These are phyloP conservation scores for Elegia similella DNA, from an alignment of 2,888 invertebrate genomes.

Conservation along the genomic window DNA sequence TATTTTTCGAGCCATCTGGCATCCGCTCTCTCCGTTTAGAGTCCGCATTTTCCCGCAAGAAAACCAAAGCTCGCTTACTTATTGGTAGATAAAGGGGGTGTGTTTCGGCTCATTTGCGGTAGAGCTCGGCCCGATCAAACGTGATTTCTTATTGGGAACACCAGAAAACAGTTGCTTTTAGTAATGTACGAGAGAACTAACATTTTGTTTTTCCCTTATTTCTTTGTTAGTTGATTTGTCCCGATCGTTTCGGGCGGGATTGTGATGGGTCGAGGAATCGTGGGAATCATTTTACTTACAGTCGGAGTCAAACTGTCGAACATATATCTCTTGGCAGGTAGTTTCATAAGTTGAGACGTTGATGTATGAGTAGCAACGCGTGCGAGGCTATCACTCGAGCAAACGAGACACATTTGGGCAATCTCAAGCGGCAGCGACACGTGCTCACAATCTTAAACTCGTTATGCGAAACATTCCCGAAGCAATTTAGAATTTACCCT, in stretches of 20 bases:
- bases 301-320: constrained; percentile 51
- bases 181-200: constrained; percentile 42
- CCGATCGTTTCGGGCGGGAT: background rate
- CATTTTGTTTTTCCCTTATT: constrained; percentile 14
- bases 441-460: constrained; percentile 73
- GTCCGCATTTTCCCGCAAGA: constrained; percentile 49
- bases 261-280: background rate
- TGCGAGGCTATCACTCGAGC: constrained; percentile 37
- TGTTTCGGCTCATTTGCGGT: constrained; percentile 77
- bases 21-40: constrained; percentile 52
- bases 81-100: constrained; percentile 74
- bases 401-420: constrained; percentile 58
- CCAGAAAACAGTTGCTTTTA: constrained; percentile 50
- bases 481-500: constrained; percentile 69
- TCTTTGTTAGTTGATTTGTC: constrained; percentile 18
- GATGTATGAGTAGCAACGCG: constrained; percentile 57
- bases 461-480: constrained; percentile 59
- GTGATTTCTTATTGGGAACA: constrained; percentile 71
- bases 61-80: constrained; percentile 68
- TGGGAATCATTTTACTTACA: constrained; percentile 24
- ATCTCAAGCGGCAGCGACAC: constrained; percentile 58
- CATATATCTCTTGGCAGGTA: constrained; percentile 58
- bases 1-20: constrained; percentile 72
- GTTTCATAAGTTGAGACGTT: constrained; percentile 67
- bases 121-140: constrained; percentile 63